Conservation (phyloP, 2,113 vertebrate species). For the Forbesichthys agassizii region DNA sequence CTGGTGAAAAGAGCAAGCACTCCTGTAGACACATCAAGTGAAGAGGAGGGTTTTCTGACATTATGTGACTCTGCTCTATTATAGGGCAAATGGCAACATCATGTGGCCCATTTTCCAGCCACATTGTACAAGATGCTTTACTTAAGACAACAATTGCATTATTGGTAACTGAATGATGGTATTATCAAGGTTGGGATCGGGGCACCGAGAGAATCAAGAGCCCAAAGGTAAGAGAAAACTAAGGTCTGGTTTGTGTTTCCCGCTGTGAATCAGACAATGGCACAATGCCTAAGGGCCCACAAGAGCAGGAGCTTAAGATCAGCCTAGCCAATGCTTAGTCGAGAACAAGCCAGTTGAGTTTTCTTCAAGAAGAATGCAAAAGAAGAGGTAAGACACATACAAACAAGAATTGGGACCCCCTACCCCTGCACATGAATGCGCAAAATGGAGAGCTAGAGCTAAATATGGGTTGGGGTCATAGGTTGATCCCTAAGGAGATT, state of each 20-base stretch:
- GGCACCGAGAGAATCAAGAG: conserved; percentile 33
- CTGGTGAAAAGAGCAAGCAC: conserved; percentile 1
- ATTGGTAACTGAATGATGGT: conserved; percentile 51
- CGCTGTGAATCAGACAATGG: conserved; percentile 23
- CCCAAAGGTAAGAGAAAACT: conserved; percentile 54
- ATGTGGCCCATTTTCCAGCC: conserved; percentile 39
- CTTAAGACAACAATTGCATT: conserved; percentile 44
- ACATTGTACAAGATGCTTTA: conserved; percentile 41
- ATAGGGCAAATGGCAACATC: conserved; percentile 46
- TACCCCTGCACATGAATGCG: too few relatives aligned
- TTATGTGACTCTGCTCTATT: conserved; percentile 24
- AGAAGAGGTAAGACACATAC: too few relatives aligned
- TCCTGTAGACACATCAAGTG: background rate
- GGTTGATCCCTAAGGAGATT: too few relatives aligned
- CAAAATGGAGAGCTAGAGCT: too few relatives aligned
- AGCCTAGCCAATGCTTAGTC: conserved; percentile 13
- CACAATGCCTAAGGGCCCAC: conserved; percentile 27
- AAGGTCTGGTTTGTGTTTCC: conserved; percentile 62
- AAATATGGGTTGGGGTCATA: too few relatives aligned
- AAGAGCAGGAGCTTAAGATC: conserved; percentile 21
- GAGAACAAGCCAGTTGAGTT: too few relatives aligned
- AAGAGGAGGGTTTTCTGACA: conserved; percentile 5
- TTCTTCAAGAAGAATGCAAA: too few relatives aligned
- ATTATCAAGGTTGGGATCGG: conserved; percentile 61
- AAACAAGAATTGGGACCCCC: too few relatives aligned